Conservation (phyloP, 1,140 invertebrate species). For the Drosophila ercepeae region DNA sequence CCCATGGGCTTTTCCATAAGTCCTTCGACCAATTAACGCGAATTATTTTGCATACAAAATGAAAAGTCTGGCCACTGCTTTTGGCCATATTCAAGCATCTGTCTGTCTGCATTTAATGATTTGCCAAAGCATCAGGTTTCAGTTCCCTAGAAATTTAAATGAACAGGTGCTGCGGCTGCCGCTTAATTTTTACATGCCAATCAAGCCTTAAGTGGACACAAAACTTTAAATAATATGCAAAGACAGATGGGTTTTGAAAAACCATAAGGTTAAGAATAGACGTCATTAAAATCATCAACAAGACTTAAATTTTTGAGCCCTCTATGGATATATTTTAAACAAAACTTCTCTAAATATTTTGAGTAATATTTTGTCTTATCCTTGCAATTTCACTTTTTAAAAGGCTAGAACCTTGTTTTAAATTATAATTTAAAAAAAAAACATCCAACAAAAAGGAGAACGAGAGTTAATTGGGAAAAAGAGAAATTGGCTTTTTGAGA, state of each 20-base stretch:
- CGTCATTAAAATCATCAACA: not conserved
- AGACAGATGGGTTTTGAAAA: not conserved
- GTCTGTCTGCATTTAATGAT: not conserved
- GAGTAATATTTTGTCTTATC: too few species aligned
- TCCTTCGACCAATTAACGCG: slow-evolving; percentile 49
- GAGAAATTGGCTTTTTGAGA: slow-evolving; percentile 58
- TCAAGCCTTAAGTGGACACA: not conserved
- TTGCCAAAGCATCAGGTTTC: slow-evolving; percentile 1
- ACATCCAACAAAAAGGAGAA: not conserved
- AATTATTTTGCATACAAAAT: slow-evolving; percentile 55
- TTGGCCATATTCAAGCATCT: not conserved
- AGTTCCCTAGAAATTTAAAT: not conserved
- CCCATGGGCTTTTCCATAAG: slow-evolving; percentile 39
- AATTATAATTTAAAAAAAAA: not conserved
- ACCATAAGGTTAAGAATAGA: not conserved
- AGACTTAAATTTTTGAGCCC: not conserved
- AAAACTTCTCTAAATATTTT: too few species aligned
- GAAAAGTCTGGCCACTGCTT: slow-evolving; percentile 1
- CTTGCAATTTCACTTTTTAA: too few species aligned
- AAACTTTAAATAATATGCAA: not conserved
- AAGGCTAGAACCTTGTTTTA: too few species aligned
- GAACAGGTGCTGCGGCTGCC: slow-evolving; percentile 1
- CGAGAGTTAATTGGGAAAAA: slow-evolving; percentile 23
- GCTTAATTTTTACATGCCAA: not conserved
- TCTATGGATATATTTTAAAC: too few species aligned